These are phyloP conservation scores for Gorsachius magnificus DNA, from an alignment of 2,797 vertebrate genomes.

Conservation along the genomic window DNA sequence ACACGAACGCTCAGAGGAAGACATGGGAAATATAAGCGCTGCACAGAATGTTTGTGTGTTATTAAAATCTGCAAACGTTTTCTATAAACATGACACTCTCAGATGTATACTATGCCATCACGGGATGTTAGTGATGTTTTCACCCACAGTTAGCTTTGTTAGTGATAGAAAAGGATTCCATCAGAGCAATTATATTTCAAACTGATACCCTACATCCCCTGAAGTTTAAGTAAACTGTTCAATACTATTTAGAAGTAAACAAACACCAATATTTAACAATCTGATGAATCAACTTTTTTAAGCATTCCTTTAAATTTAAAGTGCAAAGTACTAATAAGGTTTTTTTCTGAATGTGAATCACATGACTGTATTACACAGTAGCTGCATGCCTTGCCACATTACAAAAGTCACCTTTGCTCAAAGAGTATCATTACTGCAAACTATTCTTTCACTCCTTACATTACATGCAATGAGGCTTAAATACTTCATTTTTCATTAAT, in stretches of 20 bases:
- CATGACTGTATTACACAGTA: not conserved
- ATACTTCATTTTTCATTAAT: not conserved
- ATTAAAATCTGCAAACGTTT: not conserved
- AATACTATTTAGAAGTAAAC: not conserved
- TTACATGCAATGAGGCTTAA: rapidly evolving
- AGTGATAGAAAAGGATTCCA: not conserved
- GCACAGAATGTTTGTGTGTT: not conserved
- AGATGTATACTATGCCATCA: not conserved
- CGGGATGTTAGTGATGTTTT: not conserved
- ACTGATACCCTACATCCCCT: not conserved
- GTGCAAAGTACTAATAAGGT: rapidly evolving
- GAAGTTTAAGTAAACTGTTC: not conserved
- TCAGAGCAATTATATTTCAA: not conserved
- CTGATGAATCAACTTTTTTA: not conserved
- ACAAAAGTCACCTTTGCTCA: not conserved
- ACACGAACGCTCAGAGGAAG: not conserved
- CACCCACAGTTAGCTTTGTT: not conserved
- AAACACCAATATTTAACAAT: not conserved
- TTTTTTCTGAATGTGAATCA: not conserved
- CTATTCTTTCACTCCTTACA: not conserved
- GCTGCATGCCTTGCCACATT: rapidly evolving
- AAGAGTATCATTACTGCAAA: not conserved
- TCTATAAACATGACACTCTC: not conserved
- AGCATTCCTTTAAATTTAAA: not conserved
- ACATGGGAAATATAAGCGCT: not conserved